These are phyloP conservation scores for Natrix natrix DNA, from an alignment of 2,797 vertebrate species.

Conservation along the genomic window DNA sequence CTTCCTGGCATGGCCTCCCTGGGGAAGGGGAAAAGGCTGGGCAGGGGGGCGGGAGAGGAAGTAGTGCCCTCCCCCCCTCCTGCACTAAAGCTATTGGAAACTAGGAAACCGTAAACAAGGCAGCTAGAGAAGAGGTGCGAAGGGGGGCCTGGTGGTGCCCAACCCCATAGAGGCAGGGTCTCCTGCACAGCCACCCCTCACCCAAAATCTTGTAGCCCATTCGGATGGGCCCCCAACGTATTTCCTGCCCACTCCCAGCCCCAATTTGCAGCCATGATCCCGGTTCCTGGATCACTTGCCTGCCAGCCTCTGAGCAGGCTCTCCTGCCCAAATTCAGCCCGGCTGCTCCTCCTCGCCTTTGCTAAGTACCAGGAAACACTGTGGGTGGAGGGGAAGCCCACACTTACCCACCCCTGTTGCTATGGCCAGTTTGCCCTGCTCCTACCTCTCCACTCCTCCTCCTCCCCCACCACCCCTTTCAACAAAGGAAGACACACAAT, in stretches of 20 bases:
- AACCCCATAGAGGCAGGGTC: neutral
- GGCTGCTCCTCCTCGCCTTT: neutral
- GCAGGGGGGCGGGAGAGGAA: too few species aligned
- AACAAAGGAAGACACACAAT: neutral
- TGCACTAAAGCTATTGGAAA: neutral
- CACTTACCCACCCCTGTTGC: fast-evolving
- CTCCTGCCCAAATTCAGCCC: neutral
- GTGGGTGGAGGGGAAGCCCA: neutral
- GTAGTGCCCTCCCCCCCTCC: neutral
- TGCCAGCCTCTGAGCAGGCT: neutral
- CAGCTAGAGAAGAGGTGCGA: neutral
- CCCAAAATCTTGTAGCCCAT: neutral
- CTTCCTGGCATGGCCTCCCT: neutral
- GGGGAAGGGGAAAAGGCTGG: fast-evolving
- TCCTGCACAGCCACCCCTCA: neutral
- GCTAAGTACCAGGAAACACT: neutral
- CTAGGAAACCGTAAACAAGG: neutral
- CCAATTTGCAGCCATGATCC: fast-evolving
- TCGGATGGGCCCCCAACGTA: neutral
- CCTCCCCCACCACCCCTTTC: neutral
- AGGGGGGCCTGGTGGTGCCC: neutral
- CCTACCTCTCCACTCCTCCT: fast-evolving
- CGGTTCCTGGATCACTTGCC: neutral
- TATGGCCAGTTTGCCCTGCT: neutral
- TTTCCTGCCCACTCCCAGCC: neutral